These are phyloP conservation scores for Antechinus flavipes DNA, from an alignment of 2,113 vertebrate species.

Conservation along the genomic window DNA sequence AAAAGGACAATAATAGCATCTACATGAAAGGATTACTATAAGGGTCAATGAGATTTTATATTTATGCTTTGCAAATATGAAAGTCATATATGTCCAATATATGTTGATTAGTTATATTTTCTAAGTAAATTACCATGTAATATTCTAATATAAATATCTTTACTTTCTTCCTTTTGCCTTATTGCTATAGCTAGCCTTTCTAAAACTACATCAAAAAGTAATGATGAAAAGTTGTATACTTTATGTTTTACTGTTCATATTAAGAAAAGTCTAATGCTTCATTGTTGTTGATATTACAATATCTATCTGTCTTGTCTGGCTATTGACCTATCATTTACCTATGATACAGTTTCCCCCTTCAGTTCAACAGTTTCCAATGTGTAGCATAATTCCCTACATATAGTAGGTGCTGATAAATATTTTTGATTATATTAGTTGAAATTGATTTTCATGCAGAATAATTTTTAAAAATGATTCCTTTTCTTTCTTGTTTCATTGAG, in stretches of 20 bases:
- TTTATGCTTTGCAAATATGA: not conserved
- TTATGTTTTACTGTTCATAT: not conserved
- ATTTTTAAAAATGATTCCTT: not conserved
- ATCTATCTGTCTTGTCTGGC: not conserved
- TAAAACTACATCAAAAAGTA: not conserved
- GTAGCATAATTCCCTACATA: not conserved
- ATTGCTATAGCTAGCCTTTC: not conserved
- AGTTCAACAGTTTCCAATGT: not conserved
- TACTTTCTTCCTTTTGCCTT: not conserved
- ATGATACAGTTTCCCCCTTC: not conserved
- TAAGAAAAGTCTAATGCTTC: not conserved
- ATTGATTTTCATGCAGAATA: not conserved
- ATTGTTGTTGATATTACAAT: not conserved
- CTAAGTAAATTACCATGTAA: not conserved
- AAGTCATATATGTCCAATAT: not conserved
- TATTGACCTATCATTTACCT: not conserved
- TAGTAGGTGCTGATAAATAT: not conserved
- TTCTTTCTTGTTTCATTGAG: not conserved
- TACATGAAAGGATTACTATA: not conserved
- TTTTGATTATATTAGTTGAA: not conserved
- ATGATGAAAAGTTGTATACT: not conserved
- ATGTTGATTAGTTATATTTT: not conserved
- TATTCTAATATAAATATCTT: not conserved
- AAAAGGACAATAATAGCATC: not conserved
- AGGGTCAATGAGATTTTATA: not conserved